Conservation (phyloP, 2,888 invertebrate species). For the Peribatodes rhomboidaria region DNA sequence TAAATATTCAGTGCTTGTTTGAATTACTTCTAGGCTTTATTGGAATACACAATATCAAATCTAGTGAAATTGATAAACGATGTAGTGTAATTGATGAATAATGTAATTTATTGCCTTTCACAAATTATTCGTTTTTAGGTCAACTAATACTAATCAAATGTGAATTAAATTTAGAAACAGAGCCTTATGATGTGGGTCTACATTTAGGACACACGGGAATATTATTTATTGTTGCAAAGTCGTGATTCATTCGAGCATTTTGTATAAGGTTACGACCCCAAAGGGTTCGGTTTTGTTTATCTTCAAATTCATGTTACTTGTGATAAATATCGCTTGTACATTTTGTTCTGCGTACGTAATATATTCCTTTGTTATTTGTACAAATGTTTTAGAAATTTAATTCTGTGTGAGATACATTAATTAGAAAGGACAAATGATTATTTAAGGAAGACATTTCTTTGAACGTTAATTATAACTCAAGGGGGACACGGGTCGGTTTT, state of each 20-base stretch:
- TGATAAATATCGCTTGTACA: slow-evolving; percentile 5
- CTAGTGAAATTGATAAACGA: no score
- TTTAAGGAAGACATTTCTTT: no score
- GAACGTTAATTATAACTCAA: no score
- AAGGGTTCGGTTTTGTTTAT: slow-evolving; percentile 23
- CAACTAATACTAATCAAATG: not conserved
- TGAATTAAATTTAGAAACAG: not conserved
- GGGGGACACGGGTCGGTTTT: no score
- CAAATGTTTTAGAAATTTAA: not conserved
- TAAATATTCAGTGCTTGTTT: no score
- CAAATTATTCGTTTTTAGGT: not conserved
- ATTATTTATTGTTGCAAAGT: slow-evolving; percentile 15
- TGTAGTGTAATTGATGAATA: no score
- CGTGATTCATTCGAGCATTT: slow-evolving; percentile 19
- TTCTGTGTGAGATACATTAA: not conserved
- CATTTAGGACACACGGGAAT: slow-evolving; percentile 19
- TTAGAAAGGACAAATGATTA: no score
- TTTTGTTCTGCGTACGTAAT: not conserved
- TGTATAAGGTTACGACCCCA: slow-evolving; percentile 19
- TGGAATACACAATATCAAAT: no score
- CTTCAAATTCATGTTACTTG: slow-evolving; percentile 13
- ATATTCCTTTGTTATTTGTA: not conserved
- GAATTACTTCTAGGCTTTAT: no score
- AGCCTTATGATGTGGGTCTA: slow-evolving; percentile 9
- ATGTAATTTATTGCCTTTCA: not conserved